Base-by-base conservation (phyloP, 2,113 vertebrate genomes). In the Bos indicus region DNA sequence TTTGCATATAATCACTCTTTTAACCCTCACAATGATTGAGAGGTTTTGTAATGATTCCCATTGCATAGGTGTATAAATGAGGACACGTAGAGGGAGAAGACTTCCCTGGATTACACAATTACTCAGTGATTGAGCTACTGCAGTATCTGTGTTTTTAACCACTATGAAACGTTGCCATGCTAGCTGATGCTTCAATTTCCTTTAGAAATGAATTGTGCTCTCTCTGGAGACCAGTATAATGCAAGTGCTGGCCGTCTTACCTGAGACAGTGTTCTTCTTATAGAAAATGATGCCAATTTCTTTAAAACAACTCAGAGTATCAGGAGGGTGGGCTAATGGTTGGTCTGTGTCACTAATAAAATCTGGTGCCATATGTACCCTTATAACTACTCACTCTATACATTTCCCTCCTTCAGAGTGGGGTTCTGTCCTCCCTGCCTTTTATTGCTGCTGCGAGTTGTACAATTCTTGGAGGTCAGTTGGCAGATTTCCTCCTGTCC, bases 401-500 rank as follows among this genome's bases (percentile, higher is more conserved):
- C 12, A 15, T 85, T 94, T 95, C 56, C 82, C 91, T 82, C 90
- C 81, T 57, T 90, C 92, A 98, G 98, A 98, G 97, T 30, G 98
- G 98, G 10, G 91, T 98, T 88, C 95, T 98, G 85, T 98, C 98
- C 26, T 97, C 98, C 85, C 86, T 98, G 94, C 98, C 98, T 15
- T 99, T 99, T 87, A 33, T 99, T 19, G 99, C 99, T 1, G 98
- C 97, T 64, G 98, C 98, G 97, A 52, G 99, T 46, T 90, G 98
- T 30, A 97, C 98, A 0, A 82, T 98, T 26, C 26, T 99, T 30
- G 98, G 99, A 0, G 99, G 99, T 19, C 95, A 99, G 48, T 12
- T 98, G 17, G 99, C 99, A 0, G 99, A 99, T 96, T 67, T 67
- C n/a, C 98, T 99, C 59, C 98, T 99, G 51, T 99, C 99, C 98